These are phyloP conservation scores for Rhyzopertha dominica DNA, from an alignment of 1,140 invertebrate genomes.

Conservation along the genomic window DNA sequence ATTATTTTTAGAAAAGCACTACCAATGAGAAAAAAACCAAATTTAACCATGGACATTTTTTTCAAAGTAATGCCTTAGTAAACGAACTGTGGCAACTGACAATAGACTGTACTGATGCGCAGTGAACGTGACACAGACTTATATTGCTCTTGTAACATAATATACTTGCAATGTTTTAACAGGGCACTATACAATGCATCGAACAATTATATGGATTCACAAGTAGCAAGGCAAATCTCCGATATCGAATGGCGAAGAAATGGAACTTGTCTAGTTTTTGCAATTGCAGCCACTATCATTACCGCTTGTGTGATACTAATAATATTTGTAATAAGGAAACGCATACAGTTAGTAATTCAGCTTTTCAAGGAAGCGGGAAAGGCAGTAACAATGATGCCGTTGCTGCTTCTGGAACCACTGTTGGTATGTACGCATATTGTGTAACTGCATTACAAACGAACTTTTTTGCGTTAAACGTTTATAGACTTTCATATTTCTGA, in stretches of 20 bases:
- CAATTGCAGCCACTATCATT: constrained; percentile 58
- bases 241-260: constrained; percentile 22
- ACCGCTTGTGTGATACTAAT: constrained; percentile 62
- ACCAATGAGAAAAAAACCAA: too few species aligned
- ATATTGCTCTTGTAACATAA: too few species aligned
- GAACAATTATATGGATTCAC: constrained; percentile 6
- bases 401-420: constrained; percentile 69
- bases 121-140: too few species aligned
- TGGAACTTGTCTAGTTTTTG: constrained; percentile 51
- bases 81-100: too few species aligned
- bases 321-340: constrained; percentile 66
- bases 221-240: constrained; percentile 4
- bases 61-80: too few species aligned
- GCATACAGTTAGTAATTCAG: constrained; percentile 63
- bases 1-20: too few species aligned
- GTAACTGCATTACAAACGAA: constrained; percentile 3
- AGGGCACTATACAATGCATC: constrained; percentile 29
- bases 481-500: constrained; percentile 61
- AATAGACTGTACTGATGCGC: too few species aligned
- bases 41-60: too few species aligned
- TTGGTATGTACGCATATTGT: constrained; percentile 50
- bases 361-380: constrained; percentile 74
- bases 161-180: too few species aligned
- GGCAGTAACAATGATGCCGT: constrained; percentile 64
- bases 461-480: constrained; percentile 18